phyloP scores from a whole-genome alignment of 2,113 vertebrate genomes.

The Dascyllus trimaculatus region DNA sequence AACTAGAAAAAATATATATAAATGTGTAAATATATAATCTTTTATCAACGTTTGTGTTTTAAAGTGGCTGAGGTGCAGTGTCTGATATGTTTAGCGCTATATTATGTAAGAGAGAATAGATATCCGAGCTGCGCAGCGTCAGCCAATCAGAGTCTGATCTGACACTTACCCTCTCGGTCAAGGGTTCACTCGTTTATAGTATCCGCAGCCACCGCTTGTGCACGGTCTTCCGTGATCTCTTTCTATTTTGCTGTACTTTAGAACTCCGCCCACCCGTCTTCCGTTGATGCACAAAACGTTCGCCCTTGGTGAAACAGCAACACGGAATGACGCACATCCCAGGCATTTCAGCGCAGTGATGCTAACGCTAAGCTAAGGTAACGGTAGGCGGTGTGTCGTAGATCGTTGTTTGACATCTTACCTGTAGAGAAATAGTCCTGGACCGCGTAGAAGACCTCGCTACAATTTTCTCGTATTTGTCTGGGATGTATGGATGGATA shows the following conservation, averaged over 20 bases:
- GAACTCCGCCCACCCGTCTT: conserved; percentile 39
- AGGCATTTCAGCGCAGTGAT: not conserved
- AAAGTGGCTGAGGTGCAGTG: not conserved
- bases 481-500: conserved; percentile 90
- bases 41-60: not conserved
- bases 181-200: conserved; percentile 2
- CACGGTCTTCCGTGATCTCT: not conserved
- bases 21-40: no score
- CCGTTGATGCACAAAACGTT: not conserved
- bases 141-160: conserved; percentile 22
- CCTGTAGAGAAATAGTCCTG: conserved; percentile 72
- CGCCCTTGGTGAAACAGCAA: not conserved
- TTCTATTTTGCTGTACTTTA: rapidly evolving
- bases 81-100: not conserved
- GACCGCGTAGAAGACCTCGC: conserved; percentile 63
- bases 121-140: not conserved
- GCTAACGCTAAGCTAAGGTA: conserved; percentile 60
- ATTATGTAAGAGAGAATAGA: conserved; percentile 35
- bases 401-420: conserved; percentile 5
- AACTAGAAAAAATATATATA: no score
- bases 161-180: not conserved
- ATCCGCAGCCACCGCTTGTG: not conserved
- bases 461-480: conserved; percentile 78
- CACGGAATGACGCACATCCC: conserved; percentile 48
- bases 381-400: conserved; percentile 54